Percentiles rank a stretch among this genome's conserved stretches.
Evolutionary conservation across 2,888 invertebrate genomes (phyloP).

Genomic region (Thecocarcelia acutangulata): DNA sequence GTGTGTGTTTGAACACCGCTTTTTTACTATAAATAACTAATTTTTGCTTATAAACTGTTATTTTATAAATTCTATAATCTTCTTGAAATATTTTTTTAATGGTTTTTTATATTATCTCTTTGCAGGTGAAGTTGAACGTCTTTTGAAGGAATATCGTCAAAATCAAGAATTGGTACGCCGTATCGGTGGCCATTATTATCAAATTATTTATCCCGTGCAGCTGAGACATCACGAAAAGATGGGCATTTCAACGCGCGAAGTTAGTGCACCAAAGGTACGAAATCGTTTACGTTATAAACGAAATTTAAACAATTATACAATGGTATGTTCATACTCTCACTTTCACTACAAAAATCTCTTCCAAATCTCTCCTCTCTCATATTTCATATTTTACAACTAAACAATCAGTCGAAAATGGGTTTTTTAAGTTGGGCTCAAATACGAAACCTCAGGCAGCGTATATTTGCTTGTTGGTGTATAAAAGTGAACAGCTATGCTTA

Average conservation of each 20-base stretch:
- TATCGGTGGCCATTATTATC: conserved; percentile 95
- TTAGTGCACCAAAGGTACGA: conserved; percentile 92
- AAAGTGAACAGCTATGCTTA: no score
- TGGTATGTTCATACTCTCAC: conserved; percentile 82
- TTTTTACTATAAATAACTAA: no score
- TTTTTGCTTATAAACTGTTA: not conserved
- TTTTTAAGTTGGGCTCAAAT: not conserved
- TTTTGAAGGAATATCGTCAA: conserved; percentile 94
- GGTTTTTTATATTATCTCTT: conserved; percentile 69
- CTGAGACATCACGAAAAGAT: conserved; percentile 96
- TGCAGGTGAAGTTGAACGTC: conserved; percentile 94
- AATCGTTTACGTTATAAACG: conserved; percentile 81
- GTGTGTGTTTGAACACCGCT: no score
- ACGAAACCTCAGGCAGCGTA: no score
- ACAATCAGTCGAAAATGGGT: not conserved
- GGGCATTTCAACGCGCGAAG: conserved; percentile 96
- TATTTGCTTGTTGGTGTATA: no score
- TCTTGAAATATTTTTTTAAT: not conserved
- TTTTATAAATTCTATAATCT: no score
- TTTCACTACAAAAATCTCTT: conserved; percentile 59
- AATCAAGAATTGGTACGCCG: conserved; percentile 95
- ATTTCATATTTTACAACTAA: conserved; percentile 29
- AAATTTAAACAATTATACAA: conserved; percentile 81
- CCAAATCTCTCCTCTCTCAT: conserved; percentile 40
- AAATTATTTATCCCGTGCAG: conserved; percentile 97